Evolutionary conservation across 2,797 vertebrate species (phyloP).

Genomic region (Pachyuromys duprasi): DNA sequence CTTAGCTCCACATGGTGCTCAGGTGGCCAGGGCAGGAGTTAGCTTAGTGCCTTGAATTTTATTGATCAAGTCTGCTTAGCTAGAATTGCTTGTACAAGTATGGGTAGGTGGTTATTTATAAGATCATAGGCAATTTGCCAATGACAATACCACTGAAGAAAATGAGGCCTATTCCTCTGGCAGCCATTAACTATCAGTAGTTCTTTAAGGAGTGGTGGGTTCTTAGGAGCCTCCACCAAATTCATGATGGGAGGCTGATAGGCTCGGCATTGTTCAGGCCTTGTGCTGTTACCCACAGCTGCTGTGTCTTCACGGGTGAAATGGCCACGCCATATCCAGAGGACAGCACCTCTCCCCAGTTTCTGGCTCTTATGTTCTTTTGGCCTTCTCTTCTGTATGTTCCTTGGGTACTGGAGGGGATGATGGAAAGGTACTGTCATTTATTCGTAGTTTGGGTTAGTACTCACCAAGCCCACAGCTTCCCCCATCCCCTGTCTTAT

Average conservation of each 20-base stretch:
- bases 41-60: neutral
- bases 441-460: neutral
- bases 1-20: too few species aligned
- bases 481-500: neutral
- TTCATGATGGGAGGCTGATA: neutral
- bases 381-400: neutral
- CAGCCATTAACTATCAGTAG: neutral
- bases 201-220: neutral
- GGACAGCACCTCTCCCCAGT: neutral
- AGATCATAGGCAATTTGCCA: neutral
- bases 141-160: neutral
- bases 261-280: neutral
- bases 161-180: neutral
- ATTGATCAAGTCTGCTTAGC: neutral
- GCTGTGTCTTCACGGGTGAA: neutral
- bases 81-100: neutral
- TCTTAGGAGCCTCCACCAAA: neutral
- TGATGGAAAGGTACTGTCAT: neutral
- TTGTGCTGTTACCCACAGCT: neutral
- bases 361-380: neutral
- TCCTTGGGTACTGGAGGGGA: neutral
- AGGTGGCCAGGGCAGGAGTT: neutral
- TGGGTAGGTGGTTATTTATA: too few species aligned
- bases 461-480: neutral
- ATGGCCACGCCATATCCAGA: too few species aligned